Conservation (phyloP, 2,113 vertebrate genomes). For the Eulacestoma nigropectus region DNA sequence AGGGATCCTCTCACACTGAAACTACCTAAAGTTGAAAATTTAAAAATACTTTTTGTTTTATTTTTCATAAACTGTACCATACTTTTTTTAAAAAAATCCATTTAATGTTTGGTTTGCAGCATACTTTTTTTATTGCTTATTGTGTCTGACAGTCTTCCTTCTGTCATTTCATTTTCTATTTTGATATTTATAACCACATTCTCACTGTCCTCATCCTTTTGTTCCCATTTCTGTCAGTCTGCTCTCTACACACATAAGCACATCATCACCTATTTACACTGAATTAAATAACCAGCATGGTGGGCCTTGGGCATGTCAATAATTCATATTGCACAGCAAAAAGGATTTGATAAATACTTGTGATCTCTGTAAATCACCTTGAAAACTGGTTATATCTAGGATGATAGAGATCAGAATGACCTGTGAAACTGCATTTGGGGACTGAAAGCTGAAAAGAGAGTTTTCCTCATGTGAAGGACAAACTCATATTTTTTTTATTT, state of each 20-base stretch:
- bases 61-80: background rate
- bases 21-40: background rate
- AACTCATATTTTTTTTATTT: background rate
- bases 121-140: background rate
- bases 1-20: background rate
- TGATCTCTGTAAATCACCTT: background rate
- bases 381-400: background rate
- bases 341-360: background rate
- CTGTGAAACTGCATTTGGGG: background rate
- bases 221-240: background rate
- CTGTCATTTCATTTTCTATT: background rate
- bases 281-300: background rate
- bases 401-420: background rate
- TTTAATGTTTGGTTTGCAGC: background rate
- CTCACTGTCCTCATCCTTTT: background rate
- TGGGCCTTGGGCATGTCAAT: background rate
- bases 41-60: background rate
- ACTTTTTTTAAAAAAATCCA: background rate
- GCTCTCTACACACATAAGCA: background rate
- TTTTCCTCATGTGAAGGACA: background rate
- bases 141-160: background rate
- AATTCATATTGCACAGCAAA: background rate
- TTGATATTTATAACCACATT: background rate
- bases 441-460: background rate
- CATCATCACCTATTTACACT: background rate